Conservation (phyloP, 2,113 vertebrate species). For the Gallinago undulata region DNA sequence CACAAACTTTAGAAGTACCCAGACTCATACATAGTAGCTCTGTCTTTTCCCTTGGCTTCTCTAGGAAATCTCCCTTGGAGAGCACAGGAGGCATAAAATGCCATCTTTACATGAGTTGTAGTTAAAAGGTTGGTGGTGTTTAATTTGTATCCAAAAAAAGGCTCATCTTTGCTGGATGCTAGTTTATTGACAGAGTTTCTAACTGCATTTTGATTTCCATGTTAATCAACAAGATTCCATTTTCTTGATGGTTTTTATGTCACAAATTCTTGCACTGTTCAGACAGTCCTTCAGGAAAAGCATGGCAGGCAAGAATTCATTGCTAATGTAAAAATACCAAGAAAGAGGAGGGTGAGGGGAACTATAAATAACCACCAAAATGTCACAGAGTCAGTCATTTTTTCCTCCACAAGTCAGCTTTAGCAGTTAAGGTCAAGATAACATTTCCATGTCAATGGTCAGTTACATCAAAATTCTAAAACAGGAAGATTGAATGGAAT, state of each 20-base stretch:
- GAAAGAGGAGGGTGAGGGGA: conserved; percentile 7
- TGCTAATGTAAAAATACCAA: conserved; percentile 40
- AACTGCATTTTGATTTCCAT: neutral
- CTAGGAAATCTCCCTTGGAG: neutral
- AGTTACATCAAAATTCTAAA: conserved; percentile 64
- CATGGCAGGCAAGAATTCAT: neutral
- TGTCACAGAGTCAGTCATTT: conserved; percentile 57
- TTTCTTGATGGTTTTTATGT: neutral
- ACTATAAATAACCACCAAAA: conserved; percentile 52
- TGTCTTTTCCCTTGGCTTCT: neutral
- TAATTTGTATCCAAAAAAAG: neutral
- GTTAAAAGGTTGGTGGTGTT: neutral
- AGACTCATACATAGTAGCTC: neutral
- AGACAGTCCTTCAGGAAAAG: conserved; percentile 22
- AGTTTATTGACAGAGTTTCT: neutral
- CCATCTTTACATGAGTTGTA: neutral
- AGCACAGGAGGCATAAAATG: neutral
- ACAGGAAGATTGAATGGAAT: conserved; percentile 48
- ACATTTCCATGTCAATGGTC: conserved; percentile 68
- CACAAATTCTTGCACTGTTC: neutral
- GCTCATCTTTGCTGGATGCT: neutral
- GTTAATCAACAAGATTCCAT: neutral
- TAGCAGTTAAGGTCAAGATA: conserved; percentile 63
- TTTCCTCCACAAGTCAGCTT: conserved; percentile 51
- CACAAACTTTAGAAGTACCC: neutral